Percentiles rank a stretch among this genome's conserved stretches.
Conservation (phyloP, 2,797 vertebrate genomes). For the Poeciliopsis presidionis region DNA sequence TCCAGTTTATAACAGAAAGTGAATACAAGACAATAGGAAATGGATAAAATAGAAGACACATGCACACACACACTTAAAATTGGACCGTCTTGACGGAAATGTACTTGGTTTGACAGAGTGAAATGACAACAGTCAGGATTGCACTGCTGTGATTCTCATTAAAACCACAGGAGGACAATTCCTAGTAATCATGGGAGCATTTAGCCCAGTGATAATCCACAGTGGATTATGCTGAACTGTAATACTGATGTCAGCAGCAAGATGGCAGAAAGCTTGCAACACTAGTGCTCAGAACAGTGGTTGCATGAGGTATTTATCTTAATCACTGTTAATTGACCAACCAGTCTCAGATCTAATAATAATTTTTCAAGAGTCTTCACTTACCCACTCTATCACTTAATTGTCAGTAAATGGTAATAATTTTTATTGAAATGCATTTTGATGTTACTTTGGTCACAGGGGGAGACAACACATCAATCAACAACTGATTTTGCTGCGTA, state of each 20-base stretch:
- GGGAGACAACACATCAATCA: background rate
- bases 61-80: conserved; percentile 4
- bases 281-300: background rate
- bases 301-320: conserved; percentile 12
- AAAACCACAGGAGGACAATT: conserved; percentile 70
- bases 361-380: background rate
- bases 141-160: conserved; percentile 69
- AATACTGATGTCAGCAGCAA: conserved; percentile 36
- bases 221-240: conserved; percentile 55
- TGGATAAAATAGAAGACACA: conserved; percentile 8
- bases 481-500: background rate
- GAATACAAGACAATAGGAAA: background rate
- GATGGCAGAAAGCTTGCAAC: conserved; percentile 46
- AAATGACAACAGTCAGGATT: conserved; percentile 27
- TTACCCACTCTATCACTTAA: background rate
- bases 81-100: conserved; percentile 24
- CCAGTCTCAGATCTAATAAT: background rate
- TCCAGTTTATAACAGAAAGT: background rate
- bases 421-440: background rate
- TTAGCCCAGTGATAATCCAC: conserved; percentile 65
- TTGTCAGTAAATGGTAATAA: background rate
- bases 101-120: conserved; percentile 32
- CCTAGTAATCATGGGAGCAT: conserved; percentile 69
- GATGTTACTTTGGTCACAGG: background rate
- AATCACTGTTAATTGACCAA: conserved; percentile 17